Conservation (phyloP, 2,113 vertebrate genomes). For the Mobula hypostoma region DNA sequence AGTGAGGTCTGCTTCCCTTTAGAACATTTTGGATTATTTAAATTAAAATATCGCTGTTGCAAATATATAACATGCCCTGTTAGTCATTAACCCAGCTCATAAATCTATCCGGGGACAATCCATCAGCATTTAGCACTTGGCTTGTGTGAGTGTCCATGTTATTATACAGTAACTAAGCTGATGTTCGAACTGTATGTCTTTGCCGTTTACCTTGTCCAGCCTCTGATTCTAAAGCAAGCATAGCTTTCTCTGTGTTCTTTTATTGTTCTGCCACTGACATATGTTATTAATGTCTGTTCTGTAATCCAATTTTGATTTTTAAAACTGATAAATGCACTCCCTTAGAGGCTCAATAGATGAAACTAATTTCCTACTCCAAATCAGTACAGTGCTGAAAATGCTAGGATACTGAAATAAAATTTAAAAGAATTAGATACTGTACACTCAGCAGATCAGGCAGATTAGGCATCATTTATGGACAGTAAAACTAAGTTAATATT, state of each 20-base stretch:
- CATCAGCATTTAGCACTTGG: neutral
- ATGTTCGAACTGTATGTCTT: neutral
- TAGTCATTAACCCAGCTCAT: neutral
- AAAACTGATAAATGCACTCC: neutral
- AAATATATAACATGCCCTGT: neutral
- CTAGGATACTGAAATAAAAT: no score
- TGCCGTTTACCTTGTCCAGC: neutral
- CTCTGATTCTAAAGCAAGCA: neutral
- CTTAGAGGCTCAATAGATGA: neutral
- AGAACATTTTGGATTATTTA: conserved; percentile 4
- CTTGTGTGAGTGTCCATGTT: neutral
- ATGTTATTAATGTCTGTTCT: neutral
- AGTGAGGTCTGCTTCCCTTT: neutral
- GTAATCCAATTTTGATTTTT: neutral
- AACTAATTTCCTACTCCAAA: neutral
- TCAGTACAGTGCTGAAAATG: neutral
- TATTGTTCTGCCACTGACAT: neutral
- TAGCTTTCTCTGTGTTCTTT: neutral
- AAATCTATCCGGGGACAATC: neutral
- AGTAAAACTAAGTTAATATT: no score
- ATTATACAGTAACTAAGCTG: neutral
- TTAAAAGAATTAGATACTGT: no score
- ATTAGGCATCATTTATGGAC: no score
- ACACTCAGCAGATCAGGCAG: no score
- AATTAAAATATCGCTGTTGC: neutral